Evolutionary conservation across 2,888 invertebrate genomes (phyloP).

Genomic region (Melipona bicolor): DNA sequence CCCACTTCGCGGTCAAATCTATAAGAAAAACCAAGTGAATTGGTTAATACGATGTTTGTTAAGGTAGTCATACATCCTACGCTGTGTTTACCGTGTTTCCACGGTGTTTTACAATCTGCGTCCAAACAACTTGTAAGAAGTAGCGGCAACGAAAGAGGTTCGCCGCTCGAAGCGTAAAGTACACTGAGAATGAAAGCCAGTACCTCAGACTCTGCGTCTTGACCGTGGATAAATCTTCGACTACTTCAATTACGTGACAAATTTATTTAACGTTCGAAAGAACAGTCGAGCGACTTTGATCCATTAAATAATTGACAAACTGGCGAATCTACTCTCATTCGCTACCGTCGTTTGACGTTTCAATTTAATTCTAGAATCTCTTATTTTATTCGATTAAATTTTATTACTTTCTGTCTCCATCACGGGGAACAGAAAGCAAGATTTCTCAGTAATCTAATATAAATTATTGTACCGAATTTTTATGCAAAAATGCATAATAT

Average conservation of each 20-base stretch:
- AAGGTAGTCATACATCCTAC: slow-evolving; percentile 39
- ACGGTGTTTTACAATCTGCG: slow-evolving; percentile 65
- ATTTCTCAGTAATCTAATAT: no score
- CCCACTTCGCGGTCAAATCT: slow-evolving; percentile 31
- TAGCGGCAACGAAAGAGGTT: slow-evolving; percentile 31
- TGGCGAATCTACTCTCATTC: no score
- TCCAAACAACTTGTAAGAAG: slow-evolving; percentile 58
- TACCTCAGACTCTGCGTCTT: slow-evolving; percentile 7
- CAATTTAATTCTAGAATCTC: no score
- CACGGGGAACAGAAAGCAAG: no score
- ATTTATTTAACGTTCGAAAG: not conserved
- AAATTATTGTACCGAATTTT: no score
- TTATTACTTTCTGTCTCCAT: no score
- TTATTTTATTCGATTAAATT: no score
- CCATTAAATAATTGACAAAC: not conserved
- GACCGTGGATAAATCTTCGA: not conserved
- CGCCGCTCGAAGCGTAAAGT: slow-evolving; percentile 29
- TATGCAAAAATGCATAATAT: no score
- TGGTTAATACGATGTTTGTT: slow-evolving; percentile 67
- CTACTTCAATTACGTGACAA: slow-evolving; percentile 17
- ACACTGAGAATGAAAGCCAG: slow-evolving; percentile 22
- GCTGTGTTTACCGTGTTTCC: slow-evolving; percentile 47
- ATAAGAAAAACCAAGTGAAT: slow-evolving; percentile 47
- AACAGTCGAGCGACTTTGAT: not conserved
- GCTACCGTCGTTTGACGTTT: no score